phyloP scores from a whole-genome alignment of 2,797 vertebrate genomes.

The Thripadectes ignobilis region DNA sequence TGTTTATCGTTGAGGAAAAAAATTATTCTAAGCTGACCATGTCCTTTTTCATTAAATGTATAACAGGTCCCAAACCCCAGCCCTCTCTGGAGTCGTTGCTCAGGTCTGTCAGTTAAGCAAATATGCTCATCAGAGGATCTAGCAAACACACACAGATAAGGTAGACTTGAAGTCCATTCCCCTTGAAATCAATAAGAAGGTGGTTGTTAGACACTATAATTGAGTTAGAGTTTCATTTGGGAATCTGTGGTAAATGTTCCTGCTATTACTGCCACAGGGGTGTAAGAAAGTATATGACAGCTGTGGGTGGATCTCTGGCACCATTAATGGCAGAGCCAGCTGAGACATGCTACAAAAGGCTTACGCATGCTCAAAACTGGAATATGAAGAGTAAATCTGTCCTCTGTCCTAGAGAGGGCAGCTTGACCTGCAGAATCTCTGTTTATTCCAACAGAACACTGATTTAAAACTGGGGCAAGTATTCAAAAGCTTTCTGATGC shows the following conservation, averaged over 20 bases:
- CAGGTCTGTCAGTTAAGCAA: conserved; percentile 16
- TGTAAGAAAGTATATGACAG: rapidly evolving
- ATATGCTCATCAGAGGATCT: background rate
- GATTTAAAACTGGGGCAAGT: background rate
- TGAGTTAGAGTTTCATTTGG: background rate
- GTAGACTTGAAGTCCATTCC: background rate
- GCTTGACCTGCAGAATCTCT: background rate
- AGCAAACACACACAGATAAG: background rate
- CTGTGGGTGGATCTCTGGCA: background rate
- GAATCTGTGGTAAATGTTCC: background rate
- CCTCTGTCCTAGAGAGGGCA: background rate
- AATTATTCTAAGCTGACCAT: background rate
- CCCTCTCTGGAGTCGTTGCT: background rate
- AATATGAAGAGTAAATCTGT: background rate
- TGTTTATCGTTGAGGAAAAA: background rate
- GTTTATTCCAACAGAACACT: background rate
- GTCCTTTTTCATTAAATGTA: background rate
- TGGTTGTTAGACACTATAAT: background rate
- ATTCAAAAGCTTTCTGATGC: background rate
- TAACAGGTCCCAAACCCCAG: background rate
- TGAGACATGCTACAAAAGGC: background rate
- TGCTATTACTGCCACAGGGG: background rate
- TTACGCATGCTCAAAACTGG: background rate
- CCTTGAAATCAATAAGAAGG: background rate
- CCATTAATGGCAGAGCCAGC: background rate